Conservation (phyloP, 2,113 vertebrate genomes). For the Nyctibius bracteatus region DNA sequence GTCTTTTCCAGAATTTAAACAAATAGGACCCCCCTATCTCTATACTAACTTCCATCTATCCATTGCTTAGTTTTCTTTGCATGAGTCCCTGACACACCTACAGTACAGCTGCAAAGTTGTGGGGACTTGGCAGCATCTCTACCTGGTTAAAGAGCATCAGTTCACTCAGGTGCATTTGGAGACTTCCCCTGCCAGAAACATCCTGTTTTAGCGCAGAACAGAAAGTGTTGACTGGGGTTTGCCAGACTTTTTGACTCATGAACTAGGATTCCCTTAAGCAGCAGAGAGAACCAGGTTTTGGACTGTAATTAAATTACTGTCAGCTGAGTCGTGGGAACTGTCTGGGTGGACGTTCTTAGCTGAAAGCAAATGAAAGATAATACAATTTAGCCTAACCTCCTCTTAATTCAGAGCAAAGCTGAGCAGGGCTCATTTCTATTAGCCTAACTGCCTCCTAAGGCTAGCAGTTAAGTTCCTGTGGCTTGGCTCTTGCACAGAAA, state of each 20-base stretch:
- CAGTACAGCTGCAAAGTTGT: background rate
- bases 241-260: background rate
- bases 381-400: background rate
- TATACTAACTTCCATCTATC: background rate
- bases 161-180: background rate
- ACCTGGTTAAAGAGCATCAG: background rate
- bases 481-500: background rate
- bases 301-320: background rate
- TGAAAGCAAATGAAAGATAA: background rate
- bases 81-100: background rate
- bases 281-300: background rate
- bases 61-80: background rate
- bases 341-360: background rate
- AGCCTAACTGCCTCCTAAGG: background rate
- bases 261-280: background rate
- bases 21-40: background rate
- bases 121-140: background rate
- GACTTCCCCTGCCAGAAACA: background rate
- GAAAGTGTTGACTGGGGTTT: background rate
- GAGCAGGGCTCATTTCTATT: background rate
- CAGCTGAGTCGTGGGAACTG: slow-evolving; percentile 32
- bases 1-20: background rate
- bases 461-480: background rate
- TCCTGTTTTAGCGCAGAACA: background rate
- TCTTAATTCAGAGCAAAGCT: background rate